phyloP scores from a whole-genome alignment of 2,113 vertebrate genomes.

The Scalopus aquaticus region DNA sequence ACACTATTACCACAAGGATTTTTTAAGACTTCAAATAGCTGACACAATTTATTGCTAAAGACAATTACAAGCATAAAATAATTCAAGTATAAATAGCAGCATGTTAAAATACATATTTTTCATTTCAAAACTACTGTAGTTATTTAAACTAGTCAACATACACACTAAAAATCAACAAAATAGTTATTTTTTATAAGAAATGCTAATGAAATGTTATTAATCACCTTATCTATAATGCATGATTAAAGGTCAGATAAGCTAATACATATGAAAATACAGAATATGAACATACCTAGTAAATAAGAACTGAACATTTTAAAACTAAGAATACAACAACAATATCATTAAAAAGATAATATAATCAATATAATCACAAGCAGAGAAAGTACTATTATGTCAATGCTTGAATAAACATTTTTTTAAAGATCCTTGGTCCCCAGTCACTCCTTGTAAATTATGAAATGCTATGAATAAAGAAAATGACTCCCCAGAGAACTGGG shows the following conservation, averaged over 20 bases:
- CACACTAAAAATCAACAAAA: constrained; percentile 59
- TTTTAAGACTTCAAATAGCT: constrained; percentile 61
- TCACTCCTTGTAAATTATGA: not conserved
- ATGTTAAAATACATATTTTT: constrained; percentile 69
- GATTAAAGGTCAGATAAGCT: constrained; percentile 30
- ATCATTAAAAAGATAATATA: constrained; percentile 34
- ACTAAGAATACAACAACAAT: not conserved
- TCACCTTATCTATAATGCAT: constrained; percentile 19
- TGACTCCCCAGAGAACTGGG: not conserved
- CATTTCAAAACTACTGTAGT: constrained; percentile 56
- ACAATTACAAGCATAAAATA: constrained; percentile 59
- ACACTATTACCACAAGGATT: constrained; percentile 31
- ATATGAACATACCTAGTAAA: constrained; percentile 5
- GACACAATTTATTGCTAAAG: constrained; percentile 56
- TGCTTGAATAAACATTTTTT: not conserved
- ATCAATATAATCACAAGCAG: not conserved
- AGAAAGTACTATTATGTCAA: constrained; percentile 29
- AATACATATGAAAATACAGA: constrained; percentile 47
- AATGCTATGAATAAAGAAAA: constrained; percentile 26
- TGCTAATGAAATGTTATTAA: constrained; percentile 30
- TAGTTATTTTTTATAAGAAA: constrained; percentile 39
- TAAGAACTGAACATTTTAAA: constrained; percentile 6
- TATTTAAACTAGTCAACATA: constrained; percentile 52
- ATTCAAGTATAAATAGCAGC: constrained; percentile 67
- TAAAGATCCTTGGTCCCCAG: not conserved